Base-by-base conservation (phyloP, 2,888 invertebrate genomes). In the Pammene aurita region DNA sequence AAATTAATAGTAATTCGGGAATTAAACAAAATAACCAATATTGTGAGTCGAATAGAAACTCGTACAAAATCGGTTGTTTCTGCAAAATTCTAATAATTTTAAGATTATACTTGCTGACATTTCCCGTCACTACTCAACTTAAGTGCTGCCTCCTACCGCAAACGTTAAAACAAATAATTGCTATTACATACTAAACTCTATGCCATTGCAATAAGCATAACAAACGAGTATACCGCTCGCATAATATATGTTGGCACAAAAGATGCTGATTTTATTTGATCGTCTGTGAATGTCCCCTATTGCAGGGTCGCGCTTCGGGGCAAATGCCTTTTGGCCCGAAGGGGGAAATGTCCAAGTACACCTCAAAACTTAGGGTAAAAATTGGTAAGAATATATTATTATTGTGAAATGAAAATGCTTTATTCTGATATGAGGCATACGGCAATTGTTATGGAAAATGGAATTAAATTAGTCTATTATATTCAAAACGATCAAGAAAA, bases 191-290 rank as follows among this genome's bases (percentile, higher is more conserved):
- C 34, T 72, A 55, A 72, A 63, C 78, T 73, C 71, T 80, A 76
- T 71, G 14, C 5, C 50, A 0, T 46, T 5, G 71, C 4, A 42
- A 64, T 77, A 82, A 75, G 77, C 62, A 57, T 35, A 41, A 65
- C 69, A 55, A 65, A 65, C 38, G 26, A 54, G 10, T 54, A 52
- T 11, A 42, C 7, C 34, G n/a, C 6, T 50, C 50, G 57, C 68
- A 68, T 26, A 34, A 65, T 48, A 18, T 54, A 46, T 41, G 9
- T 41, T 58, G 86, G 87, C 35, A 86, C 84, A 85, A 85, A 78
- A 80, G 52, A 52, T 79, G 77, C 82, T 86, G 86, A 88, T 89
- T 89, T 89, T 88, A 87, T 89, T 88, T 85, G 85, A 87, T 87
- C 88, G 87, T 88, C 87, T 86, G 85, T 84, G 81, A 84, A 83